Evolutionary conservation across 2,113 vertebrate genomes (phyloP), one percentile per base, ranked within the genome.

Genomic region (Sisor rabdophorus): DNA sequence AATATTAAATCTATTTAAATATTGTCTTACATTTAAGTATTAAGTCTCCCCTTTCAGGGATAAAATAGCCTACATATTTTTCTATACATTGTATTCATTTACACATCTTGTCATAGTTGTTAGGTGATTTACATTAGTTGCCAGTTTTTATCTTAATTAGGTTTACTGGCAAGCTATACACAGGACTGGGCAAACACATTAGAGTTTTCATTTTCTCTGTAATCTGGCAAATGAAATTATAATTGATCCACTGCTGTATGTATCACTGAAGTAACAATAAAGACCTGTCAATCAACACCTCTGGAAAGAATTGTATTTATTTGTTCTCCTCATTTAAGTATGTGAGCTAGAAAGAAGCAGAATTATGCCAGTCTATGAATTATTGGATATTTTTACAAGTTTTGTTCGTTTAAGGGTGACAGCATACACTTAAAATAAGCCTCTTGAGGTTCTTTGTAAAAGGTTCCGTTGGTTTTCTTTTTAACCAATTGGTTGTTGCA

Each of bases 231-330:
- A 26, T 68, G 24, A 19, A 68, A 28, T 50, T 68, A 68, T 50
- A 68, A 68, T 68, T 68, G 65, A 68, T 68, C 24, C 44, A 68
- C 9, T 10, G 11, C 24, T 69, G 44, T 68, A 28, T 26, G 36
- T 22, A 22, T 40, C 12, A 30, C 22, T 12, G 5, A 28, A 67
- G 32, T 55, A 53, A 56, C 53, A 76, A 58, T n/a, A 58, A 47
- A 50, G 22, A 44, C 4, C 74, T 76, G 61, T 76, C 61, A 55
- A 10, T 67, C 61, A 67, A 68, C 36, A 17, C 36, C 53, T 47
- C 40, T 30, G 13, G 19, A 69, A 30, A 52, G 19, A 4, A 24
- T 15, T 26, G 13, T 48, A 44, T 65, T 63, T 0, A 55, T 58
- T n/a, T 13, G 24, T 67, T 48, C 44, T 13, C 15, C 22, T 67